phyloP scores from a whole-genome alignment of 1,140 invertebrate species.

The Ruditapes philippinarum region DNA sequence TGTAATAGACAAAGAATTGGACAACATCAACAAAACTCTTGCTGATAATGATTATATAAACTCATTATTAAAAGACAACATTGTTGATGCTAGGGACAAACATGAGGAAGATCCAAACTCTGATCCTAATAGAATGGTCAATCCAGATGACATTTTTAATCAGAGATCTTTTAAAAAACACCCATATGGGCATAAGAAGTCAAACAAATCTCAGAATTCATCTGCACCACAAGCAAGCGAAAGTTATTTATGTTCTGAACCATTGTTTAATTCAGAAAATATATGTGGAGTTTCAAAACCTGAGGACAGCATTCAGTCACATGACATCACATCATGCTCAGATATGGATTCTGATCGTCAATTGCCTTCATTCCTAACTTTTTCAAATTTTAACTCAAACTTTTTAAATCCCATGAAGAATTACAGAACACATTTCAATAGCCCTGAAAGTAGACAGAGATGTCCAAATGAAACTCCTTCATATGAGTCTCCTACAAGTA shows the following conservation, averaged over 20 bases:
- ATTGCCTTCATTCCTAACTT: slow-evolving; percentile 46
- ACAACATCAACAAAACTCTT: slow-evolving; percentile 41
- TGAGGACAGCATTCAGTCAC: slow-evolving; percentile 54
- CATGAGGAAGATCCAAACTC: background rate
- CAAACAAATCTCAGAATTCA: background rate
- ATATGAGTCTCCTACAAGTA: slow-evolving; percentile 43
- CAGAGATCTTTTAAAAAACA: slow-evolving; percentile 57
- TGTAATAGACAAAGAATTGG: slow-evolving; percentile 53
- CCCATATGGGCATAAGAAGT: slow-evolving; percentile 63
- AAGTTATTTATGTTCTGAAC: background rate
- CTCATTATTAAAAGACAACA: background rate
- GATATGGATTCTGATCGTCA: slow-evolving; percentile 27
- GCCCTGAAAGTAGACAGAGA: background rate
- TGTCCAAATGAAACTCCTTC: background rate
- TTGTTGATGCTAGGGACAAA: background rate
- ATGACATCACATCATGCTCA: slow-evolving; percentile 50
- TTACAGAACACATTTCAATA: background rate
- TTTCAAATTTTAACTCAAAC: slow-evolving; percentile 9
- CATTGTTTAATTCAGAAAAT: background rate
- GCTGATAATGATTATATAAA: slow-evolving; percentile 21
- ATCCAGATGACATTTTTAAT: slow-evolving; percentile 48
- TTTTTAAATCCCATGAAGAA: background rate
- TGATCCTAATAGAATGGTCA: slow-evolving; percentile 46
- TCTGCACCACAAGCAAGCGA: background rate
- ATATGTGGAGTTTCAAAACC: background rate